Evolutionary conservation across 2,113 vertebrate species (phyloP), one percentile per base, ranked within the genome.

Genomic region (Opisthocomus hoazin): DNA sequence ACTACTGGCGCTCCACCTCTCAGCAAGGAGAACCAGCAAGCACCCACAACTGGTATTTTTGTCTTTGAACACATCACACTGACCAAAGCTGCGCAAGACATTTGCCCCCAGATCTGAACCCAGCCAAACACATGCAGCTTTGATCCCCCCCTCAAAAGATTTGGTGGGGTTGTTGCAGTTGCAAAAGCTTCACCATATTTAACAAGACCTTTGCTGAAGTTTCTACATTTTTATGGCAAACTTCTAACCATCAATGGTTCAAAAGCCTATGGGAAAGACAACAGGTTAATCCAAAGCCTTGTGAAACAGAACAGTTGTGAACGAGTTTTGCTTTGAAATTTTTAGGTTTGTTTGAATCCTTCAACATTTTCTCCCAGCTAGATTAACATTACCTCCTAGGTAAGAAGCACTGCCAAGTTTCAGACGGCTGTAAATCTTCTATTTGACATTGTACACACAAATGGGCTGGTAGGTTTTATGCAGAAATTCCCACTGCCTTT

Each of bases 401-500:
- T 84, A 90, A 93, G 80, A 66, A 87, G 50, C 64, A 71, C 69
- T 79, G 80, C 77, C 84, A 84, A 79, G 34, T 76, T 93, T 93
- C 57, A 71, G 56, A 78, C 26, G 83, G 43, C 74, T 94, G 21
- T 73, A 92, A 87, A 89, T 79, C 39, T 89, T 71, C 61, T 24
- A 30, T 79, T 89, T 0, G 3, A 79, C 73, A 43, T 22, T 69
- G 56, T 32, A 87, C 79, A 65, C 81, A 75, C 56, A 84, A 92
- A 93, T 41, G 39, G 87, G 45, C 34, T 1, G 1, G 48, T 23
- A 77, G 61, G 51, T 84, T 84, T 95, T 70, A 68, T 32, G 65
- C 86, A 92, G 77, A 74, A 96, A 87, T 94, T 89, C 50, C 69
- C 79, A 79, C 39, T 73, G 81, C 66, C 66, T 94, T 88, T 6